Conservation (phyloP, 2,113 vertebrate species). For the Corvus moneduloides region DNA sequence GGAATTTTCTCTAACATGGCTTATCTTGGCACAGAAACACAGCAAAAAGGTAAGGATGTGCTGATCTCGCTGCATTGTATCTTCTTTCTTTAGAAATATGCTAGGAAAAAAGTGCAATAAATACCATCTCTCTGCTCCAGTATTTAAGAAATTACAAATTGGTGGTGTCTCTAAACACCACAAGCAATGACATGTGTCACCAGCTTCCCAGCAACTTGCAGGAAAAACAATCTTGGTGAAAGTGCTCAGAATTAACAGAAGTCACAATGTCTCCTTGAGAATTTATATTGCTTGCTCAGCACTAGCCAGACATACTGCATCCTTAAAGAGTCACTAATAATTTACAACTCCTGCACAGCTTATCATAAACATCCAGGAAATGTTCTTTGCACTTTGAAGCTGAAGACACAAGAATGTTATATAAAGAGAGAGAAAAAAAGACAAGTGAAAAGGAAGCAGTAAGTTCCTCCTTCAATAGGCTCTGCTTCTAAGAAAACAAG, state of each 20-base stretch:
- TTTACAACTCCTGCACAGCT: neutral
- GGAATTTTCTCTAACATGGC: neutral
- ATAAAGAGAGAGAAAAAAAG: neutral
- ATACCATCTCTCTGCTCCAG: neutral
- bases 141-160: neutral
- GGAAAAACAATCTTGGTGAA: neutral
- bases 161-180: neutral
- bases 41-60: neutral
- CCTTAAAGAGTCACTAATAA: neutral
- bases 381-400: slow-evolving; percentile 3
- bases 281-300: slow-evolving; percentile 9
- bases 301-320: neutral
- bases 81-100: neutral
- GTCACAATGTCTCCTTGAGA: neutral
- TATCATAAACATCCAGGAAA: slow-evolving; percentile 19
- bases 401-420: neutral
- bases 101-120: neutral
- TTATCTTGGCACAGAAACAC: neutral
- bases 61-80: neutral
- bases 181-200: neutral
- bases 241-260: neutral
- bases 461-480: slow-evolving; percentile 27
- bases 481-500: slow-evolving; percentile 22
- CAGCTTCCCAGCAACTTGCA: neutral
- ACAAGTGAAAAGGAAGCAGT: slow-evolving; percentile 22